Percentiles rank a stretch among this genome's conserved stretches.
Evolutionary conservation across 1,140 invertebrate genomes (phyloP).

Genomic region (Cylas formicarius): DNA sequence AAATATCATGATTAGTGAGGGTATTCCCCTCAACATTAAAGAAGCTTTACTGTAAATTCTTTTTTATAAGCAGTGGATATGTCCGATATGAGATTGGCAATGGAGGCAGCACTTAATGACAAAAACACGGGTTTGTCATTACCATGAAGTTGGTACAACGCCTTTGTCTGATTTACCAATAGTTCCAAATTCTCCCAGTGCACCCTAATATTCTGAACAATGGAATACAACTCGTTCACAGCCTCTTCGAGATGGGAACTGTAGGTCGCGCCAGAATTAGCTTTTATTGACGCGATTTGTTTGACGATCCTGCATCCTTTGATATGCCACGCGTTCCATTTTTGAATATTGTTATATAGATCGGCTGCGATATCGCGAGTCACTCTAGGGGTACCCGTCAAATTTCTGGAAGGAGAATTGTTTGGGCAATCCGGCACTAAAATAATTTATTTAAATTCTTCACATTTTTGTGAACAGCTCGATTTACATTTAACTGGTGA

Average conservation of each 20-base stretch:
- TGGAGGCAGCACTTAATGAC: constrained; percentile 20
- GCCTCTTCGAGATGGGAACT: constrained; percentile 28
- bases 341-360: constrained; percentile 39
- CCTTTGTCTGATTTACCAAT: constrained; percentile 26
- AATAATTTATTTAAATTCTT: too few relatives aligned
- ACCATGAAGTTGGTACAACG: constrained; percentile 32
- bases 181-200: constrained; percentile 19
- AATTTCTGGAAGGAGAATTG: constrained; percentile 32
- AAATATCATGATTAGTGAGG: constrained; percentile 14
- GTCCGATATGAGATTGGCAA: constrained; percentile 19
- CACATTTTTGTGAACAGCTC: too few relatives aligned
- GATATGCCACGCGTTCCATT: constrained; percentile 39
- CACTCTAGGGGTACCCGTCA: constrained; percentile 37
- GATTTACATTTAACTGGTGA: too few relatives aligned
- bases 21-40: not conserved
- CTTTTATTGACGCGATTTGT: constrained; percentile 32
- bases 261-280: constrained; percentile 22
- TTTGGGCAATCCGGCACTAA: constrained; percentile 34
- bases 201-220: constrained; percentile 22
- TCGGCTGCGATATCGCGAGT: constrained; percentile 37
- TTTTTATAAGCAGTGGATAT: constrained; percentile 31
- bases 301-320: constrained; percentile 33
- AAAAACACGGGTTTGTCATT: constrained; percentile 33
- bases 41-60: constrained; percentile 34
- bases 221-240: constrained; percentile 24